Evolutionary conservation across 2,797 vertebrate species (phyloP).

Genomic region (Malurus splendens): DNA sequence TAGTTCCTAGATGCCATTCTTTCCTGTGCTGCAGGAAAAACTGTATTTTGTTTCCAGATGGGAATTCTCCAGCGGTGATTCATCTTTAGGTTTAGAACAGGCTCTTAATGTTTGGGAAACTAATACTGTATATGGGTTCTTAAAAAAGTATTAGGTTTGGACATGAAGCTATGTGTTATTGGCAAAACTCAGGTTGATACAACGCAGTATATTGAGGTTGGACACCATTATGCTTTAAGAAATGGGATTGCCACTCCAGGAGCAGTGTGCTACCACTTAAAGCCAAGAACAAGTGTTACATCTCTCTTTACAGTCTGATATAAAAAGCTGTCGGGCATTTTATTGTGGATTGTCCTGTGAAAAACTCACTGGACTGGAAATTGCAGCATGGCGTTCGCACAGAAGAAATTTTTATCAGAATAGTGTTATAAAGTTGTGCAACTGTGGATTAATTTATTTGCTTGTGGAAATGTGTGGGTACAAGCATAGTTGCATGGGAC

Average conservation of each 20-base stretch:
- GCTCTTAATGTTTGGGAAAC: not conserved
- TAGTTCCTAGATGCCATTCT: not conserved
- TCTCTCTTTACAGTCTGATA: not conserved
- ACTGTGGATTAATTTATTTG: not conserved
- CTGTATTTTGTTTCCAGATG: not conserved
- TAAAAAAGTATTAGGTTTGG: not conserved
- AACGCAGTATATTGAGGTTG: not conserved
- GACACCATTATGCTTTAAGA: not conserved
- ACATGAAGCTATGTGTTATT: not conserved
- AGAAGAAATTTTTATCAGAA: rapidly evolving
- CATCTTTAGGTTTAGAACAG: not conserved
- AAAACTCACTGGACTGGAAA: not conserved
- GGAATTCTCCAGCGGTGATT: not conserved
- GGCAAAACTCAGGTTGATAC: not conserved
- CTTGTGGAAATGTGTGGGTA: not conserved
- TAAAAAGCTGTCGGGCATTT: constrained; percentile 7
- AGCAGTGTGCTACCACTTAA: not conserved
- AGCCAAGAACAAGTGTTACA: not conserved
- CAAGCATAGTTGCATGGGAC: not conserved
- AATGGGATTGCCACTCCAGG: not conserved
- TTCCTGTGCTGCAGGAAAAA: not conserved
- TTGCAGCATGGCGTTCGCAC: not conserved
- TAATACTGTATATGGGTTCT: not conserved
- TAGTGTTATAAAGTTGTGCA: not conserved
- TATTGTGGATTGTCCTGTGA: not conserved